Conservation (phyloP, 92 coral and sea anemone genomes). For the Ricordea florida region DNA sequence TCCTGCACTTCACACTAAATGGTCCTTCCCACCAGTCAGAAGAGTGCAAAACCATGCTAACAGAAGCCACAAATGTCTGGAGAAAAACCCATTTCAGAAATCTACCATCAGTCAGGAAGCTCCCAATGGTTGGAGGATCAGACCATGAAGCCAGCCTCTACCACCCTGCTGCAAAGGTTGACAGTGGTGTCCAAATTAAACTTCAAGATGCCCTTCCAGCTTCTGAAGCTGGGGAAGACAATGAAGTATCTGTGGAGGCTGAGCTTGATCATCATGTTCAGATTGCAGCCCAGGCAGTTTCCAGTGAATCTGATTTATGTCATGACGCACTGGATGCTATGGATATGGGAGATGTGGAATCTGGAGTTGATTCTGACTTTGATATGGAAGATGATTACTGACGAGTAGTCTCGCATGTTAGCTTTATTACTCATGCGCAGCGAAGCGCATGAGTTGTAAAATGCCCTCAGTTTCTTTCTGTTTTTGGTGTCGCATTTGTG, state of each 20-base stretch:
- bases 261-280: slow-evolving; percentile 25
- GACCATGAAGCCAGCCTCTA: not conserved
- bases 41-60: slow-evolving; percentile 7
- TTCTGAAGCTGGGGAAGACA: not conserved
- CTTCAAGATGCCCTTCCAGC: slow-evolving; percentile 19
- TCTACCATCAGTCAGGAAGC: slow-evolving; percentile 15
- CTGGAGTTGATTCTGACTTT: slow-evolving; percentile 32
- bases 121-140: slow-evolving; percentile 6
- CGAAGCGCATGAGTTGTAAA: too few relatives aligned
- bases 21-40: slow-evolving; percentile 27
- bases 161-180: not conserved
- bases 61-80: slow-evolving; percentile 15
- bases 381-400: slow-evolving; percentile 26
- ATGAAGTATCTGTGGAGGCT: slow-evolving; percentile 26
- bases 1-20: slow-evolving; percentile 32
- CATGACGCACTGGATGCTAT: slow-evolving; percentile 32
- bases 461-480: too few relatives aligned
- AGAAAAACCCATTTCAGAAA: slow-evolving; percentile 11
- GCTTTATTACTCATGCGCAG: too few relatives aligned
- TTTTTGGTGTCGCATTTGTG: too few relatives aligned
- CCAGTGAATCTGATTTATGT: slow-evolving; percentile 20
- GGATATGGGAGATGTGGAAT: slow-evolving; percentile 25
- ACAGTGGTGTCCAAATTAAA: not conserved
- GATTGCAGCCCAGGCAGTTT: slow-evolving; percentile 29
- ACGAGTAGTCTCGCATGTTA: too few relatives aligned